These are phyloP conservation scores for Rhea americana DNA, from an alignment of 2,113 vertebrate genomes.

Conservation along the genomic window DNA sequence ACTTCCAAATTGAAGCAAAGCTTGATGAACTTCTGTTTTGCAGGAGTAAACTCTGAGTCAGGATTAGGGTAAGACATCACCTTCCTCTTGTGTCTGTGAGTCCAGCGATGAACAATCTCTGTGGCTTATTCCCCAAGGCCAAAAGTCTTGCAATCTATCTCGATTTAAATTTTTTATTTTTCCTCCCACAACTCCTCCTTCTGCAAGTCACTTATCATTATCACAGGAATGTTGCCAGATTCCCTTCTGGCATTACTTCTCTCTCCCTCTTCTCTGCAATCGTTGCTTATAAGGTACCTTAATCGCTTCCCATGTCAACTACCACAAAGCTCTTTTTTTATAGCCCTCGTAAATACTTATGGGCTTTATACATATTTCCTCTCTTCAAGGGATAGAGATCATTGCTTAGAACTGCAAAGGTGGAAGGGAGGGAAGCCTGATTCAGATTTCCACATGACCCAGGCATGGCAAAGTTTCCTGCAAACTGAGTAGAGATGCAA, in stretches of 20 bases:
- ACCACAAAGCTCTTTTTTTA: constrained; percentile 39
- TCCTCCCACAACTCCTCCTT: constrained; percentile 31
- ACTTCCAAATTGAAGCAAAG: constrained; percentile 8
- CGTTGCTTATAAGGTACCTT: constrained; percentile 40
- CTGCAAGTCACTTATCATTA: constrained; percentile 33
- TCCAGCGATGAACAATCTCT: background rate
- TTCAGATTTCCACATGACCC: background rate
- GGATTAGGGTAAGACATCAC: background rate
- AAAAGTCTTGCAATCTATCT: constrained; percentile 15
- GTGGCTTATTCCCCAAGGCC: background rate
- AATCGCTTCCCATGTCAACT: constrained; percentile 59
- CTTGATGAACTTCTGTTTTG: constrained; percentile 31
- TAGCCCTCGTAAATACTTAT: constrained; percentile 38
- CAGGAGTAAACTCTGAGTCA: background rate
- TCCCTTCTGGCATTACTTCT: constrained; percentile 39
- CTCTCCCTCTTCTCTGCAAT: constrained; percentile 11
- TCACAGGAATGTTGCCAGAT: background rate
- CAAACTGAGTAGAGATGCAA: background rate
- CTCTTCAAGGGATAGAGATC: background rate
- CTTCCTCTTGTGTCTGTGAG: background rate
- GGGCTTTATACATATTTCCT: constrained; percentile 46
- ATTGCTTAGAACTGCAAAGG: background rate
- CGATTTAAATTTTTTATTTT: constrained; percentile 15
- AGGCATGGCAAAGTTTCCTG: background rate
- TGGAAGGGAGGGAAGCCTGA: background rate